These are phyloP conservation scores for Tineola bisselliella DNA, from an alignment of 2,888 invertebrate species.

Conservation along the genomic window DNA sequence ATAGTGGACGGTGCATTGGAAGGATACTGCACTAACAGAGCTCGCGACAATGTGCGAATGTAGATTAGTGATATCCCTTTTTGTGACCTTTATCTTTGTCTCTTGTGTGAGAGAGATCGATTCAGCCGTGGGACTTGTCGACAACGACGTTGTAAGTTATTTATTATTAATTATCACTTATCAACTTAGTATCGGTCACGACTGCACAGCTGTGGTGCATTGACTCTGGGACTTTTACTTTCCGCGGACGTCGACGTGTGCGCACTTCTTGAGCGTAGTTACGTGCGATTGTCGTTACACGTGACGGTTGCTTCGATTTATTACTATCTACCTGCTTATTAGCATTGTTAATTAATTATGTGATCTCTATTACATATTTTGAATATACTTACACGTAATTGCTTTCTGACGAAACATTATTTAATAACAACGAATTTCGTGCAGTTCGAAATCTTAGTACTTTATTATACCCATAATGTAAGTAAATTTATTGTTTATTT, in stretches of 20 bases:
- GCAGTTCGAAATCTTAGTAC: no score
- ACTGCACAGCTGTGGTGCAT: conserved; percentile 27
- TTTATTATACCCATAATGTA: no score
- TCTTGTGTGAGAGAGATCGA: conserved; percentile 32
- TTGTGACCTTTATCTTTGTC: conserved; percentile 39
- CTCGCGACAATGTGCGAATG: conserved; percentile 59
- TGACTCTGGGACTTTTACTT: conserved; percentile 62
- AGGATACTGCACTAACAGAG: neutral
- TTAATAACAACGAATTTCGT: no score
- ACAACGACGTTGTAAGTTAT: neutral
- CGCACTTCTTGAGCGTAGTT: conserved; percentile 10
- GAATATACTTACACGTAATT: no score
- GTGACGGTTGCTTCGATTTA: neutral
- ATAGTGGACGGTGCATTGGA: conserved; percentile 28
- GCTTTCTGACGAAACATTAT: no score
- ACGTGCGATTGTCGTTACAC: neutral
- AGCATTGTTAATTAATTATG: neutral
- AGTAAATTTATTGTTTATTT: no score
- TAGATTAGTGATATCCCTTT: conserved; percentile 50
- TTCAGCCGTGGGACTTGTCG: neutral
- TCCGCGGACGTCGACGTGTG: conserved; percentile 25
- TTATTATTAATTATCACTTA: no score
- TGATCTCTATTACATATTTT: neutral
- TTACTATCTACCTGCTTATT: neutral
- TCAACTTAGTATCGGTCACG: neutral